Evolutionary conservation across 37 sponge, comb jelly and placozoan genomes (phyloP).

Genomic region (Beroe ovata): DNA sequence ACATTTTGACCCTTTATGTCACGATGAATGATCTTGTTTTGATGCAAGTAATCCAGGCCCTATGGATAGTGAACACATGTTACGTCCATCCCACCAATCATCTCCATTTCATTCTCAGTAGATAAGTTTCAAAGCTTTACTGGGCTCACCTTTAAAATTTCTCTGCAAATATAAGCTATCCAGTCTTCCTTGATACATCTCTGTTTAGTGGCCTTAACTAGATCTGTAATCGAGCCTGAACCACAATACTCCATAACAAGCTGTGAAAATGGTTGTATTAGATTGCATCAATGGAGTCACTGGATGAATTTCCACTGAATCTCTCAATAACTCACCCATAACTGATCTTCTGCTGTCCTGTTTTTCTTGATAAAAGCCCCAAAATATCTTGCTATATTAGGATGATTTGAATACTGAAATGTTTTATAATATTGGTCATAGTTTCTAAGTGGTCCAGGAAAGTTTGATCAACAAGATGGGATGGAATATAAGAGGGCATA

Average conservation of each 20-base stretch:
- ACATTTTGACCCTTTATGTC: slow-evolving; percentile 99
- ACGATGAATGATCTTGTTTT: slow-evolving; percentile 94
- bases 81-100: not conserved
- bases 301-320: no score
- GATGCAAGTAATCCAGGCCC: slow-evolving; percentile 93
- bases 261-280: slow-evolving; percentile 63
- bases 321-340: no score
- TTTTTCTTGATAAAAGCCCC: slow-evolving; percentile 92
- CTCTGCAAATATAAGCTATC: slow-evolving; percentile 91
- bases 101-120: not conserved
- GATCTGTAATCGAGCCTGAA: slow-evolving; percentile 92
- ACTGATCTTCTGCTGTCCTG: not conserved
- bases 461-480: no score
- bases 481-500: no score
- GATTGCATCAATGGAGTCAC: no score
- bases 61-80: slow-evolving; percentile 63
- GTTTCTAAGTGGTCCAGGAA: no score
- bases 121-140: no score
- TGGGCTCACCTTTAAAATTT: slow-evolving; percentile 79
- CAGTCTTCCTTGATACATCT: slow-evolving; percentile 92
- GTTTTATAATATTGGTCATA: no score
- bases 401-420: slow-evolving; percentile 85
- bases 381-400: slow-evolving; percentile 96
- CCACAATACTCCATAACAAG: slow-evolving; percentile 99
- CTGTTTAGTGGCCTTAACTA: slow-evolving; percentile 73